These are phyloP conservation scores for Vanessa cardui DNA, from an alignment of 2,888 invertebrate genomes.

Conservation along the genomic window DNA sequence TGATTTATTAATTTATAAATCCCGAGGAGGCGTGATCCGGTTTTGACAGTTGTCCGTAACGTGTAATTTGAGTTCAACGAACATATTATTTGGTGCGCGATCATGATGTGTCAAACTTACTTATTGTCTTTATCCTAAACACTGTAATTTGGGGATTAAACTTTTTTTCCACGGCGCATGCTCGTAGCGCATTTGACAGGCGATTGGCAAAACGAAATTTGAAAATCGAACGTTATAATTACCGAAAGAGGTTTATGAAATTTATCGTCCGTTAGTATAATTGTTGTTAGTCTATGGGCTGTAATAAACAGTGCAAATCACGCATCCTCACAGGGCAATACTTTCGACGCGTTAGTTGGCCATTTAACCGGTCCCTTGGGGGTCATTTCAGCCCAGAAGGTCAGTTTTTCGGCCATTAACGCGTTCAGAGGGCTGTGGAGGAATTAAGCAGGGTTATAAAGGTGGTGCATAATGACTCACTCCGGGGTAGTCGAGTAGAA, in stretches of 20 bases:
- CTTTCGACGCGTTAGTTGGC: slow-evolving; percentile 57
- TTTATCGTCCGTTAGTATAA: slow-evolving; percentile 16
- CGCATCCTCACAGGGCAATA: slow-evolving; percentile 47
- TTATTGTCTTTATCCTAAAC: slow-evolving; percentile 33
- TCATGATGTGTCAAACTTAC: slow-evolving; percentile 42
- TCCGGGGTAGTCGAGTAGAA: slow-evolving; percentile 57
- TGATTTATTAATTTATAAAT: slow-evolving; percentile 77
- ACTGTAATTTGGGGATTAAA: slow-evolving; percentile 22
- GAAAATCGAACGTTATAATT: background rate
- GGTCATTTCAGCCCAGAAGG: slow-evolving; percentile 70
- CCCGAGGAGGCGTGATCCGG: slow-evolving; percentile 60
- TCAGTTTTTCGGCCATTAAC: slow-evolving; percentile 81
- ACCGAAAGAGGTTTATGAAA: background rate
- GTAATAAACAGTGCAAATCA: slow-evolving; percentile 52
- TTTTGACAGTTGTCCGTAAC: slow-evolving; percentile 70
- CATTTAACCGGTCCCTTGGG: slow-evolving; percentile 69
- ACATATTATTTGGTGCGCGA: slow-evolving; percentile 46
- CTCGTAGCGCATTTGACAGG: background rate
- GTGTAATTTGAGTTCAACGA: slow-evolving; percentile 55
- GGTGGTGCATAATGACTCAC: slow-evolving; percentile 75
- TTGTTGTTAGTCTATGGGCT: slow-evolving; percentile 9
- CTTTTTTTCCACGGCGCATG: background rate
- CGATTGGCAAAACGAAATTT: background rate
- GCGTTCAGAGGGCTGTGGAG: slow-evolving; percentile 68
- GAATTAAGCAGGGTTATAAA: slow-evolving; percentile 74